Conservation (phyloP, 2,888 invertebrate genomes). For the Leptinotarsa tumamoca region DNA sequence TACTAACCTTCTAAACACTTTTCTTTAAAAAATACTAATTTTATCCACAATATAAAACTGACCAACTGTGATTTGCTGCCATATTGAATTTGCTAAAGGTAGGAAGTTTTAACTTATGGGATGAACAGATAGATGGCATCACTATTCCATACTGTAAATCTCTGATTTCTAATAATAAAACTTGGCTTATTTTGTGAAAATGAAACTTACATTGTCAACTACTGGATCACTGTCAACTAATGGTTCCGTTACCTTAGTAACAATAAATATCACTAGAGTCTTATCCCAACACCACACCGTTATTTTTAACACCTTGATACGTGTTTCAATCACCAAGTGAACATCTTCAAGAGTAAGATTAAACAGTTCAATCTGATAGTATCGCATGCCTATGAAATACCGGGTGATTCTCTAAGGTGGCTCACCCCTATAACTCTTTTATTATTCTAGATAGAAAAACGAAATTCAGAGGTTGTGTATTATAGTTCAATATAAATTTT, state of each 20-base stretch:
- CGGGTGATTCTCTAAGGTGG: no score
- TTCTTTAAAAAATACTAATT: conserved; percentile 16
- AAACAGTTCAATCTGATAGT: no score
- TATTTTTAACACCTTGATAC: no score
- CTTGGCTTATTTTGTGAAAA: not conserved
- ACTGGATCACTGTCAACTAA: not conserved
- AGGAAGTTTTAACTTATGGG: not conserved
- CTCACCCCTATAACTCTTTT: no score
- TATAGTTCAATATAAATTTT: no score
- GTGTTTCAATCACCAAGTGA: no score
- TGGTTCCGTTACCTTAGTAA: conserved; percentile 11
- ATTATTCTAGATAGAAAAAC: no score
- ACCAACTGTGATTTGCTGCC: conserved; percentile 4
- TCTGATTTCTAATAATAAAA: not conserved
- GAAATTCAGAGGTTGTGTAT: no score
- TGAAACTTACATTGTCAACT: conserved; percentile 17
- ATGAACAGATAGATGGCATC: not conserved
- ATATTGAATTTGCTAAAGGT: conserved; percentile 16
- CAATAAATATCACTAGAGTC: no score
- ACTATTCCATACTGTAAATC: not conserved
- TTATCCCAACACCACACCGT: no score
- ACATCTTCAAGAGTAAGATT: no score
- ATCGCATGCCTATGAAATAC: no score
- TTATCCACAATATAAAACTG: conserved; percentile 3
- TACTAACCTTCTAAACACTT: conserved; percentile 20